A percentile compares a stretch with the other conserved stretches of the same genome.
Conservation (phyloP, 2,888 invertebrate genomes). For the Acleris cristana region DNA sequence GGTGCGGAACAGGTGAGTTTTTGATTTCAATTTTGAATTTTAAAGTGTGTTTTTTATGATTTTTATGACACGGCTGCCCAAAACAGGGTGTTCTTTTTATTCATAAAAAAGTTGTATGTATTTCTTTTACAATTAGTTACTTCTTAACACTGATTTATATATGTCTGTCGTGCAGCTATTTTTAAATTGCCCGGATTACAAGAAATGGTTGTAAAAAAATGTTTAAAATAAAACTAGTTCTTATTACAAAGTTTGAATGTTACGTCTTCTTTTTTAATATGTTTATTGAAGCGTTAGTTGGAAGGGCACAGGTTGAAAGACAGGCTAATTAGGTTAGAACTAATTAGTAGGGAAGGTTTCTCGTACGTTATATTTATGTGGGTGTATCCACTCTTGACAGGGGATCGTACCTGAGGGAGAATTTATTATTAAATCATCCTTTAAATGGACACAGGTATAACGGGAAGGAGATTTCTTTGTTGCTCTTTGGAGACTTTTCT, state of each 20-base stretch:
- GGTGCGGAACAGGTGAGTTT: slow-evolving; percentile 34
- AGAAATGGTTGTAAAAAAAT: no score
- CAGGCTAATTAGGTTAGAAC: slow-evolving; percentile 74
- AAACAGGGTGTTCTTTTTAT: no score
- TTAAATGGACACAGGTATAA: slow-evolving; percentile 22
- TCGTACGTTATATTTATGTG: slow-evolving; percentile 55
- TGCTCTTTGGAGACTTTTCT: background rate
- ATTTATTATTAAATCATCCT: slow-evolving; percentile 36
- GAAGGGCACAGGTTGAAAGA: slow-evolving; percentile 52
- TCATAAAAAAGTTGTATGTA: no score
- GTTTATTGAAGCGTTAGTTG: slow-evolving; percentile 29
- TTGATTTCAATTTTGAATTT: slow-evolving; percentile 17
- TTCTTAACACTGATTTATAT: no score
- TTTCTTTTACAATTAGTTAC: no score
- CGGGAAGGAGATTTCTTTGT: slow-evolving; percentile 20
- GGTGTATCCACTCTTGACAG: slow-evolving; percentile 38
- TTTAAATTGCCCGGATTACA: no score
- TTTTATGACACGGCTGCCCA: background rate
- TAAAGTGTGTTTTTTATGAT: background rate
- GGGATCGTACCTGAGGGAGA: slow-evolving; percentile 19
- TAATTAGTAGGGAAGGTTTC: slow-evolving; percentile 66
- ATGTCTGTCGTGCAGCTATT: no score
- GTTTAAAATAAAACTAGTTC: no score
- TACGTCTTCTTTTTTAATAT: slow-evolving; percentile 16
- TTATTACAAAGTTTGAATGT: no score